These are phyloP conservation scores for Hydraecia micacea DNA, from an alignment of 2,888 invertebrate genomes.

Conservation along the genomic window DNA sequence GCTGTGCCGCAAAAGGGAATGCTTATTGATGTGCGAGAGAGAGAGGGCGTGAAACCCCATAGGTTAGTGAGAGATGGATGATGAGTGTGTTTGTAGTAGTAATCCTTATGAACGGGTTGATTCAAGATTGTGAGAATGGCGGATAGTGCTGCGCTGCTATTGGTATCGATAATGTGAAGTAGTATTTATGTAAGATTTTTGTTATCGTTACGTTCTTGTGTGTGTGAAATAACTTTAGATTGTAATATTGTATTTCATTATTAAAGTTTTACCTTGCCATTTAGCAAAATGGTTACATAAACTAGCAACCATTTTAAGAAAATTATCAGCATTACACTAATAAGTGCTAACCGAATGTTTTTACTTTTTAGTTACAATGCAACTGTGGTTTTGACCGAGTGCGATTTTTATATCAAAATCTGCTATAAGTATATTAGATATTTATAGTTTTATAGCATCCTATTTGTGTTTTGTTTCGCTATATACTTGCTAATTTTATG, in stretches of 20 bases:
- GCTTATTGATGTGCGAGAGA: conserved; percentile 78
- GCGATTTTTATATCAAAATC: not conserved
- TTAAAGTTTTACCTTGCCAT: not conserved
- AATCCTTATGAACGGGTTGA: conserved; percentile 86
- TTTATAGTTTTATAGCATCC: not conserved
- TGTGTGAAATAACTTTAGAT: not conserved
- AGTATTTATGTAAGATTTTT: conserved; percentile 14
- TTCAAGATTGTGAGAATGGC: conserved; percentile 85
- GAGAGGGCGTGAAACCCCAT: conserved; percentile 52
- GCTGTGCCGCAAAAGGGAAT: conserved; percentile 81
- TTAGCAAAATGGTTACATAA: not conserved
- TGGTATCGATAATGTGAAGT: conserved; percentile 60
- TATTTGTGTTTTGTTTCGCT: not conserved
- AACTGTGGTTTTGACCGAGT: not conserved
- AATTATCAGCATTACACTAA: conserved; percentile 2
- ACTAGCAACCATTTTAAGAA: not conserved
- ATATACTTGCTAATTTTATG: not conserved
- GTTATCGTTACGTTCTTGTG: not conserved
- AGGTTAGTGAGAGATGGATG: conserved; percentile 71
- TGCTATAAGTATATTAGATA: not conserved
- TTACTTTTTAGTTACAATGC: not conserved
- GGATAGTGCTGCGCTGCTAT: conserved; percentile 78
- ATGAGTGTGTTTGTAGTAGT: conserved; percentile 83
- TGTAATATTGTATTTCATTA: not conserved
- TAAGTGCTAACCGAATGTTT: not conserved